phyloP scores from a whole-genome alignment of 1,140 invertebrate species.

The Brachionus calyciflorus region DNA sequence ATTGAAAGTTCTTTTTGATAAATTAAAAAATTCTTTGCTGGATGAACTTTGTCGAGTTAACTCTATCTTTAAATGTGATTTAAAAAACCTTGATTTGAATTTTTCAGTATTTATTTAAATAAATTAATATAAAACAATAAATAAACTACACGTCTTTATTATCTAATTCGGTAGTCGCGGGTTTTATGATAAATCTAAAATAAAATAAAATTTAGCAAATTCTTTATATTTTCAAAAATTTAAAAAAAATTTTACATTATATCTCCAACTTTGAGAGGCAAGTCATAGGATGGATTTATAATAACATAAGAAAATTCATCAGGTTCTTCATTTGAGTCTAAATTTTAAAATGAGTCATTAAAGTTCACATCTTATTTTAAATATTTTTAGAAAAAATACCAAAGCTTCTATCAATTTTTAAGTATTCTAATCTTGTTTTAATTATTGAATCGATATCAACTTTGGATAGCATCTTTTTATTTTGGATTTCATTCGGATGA shows the following conservation, averaged over 20 bases:
- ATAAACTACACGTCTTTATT: background rate
- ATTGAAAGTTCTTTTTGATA: too few relatives aligned
- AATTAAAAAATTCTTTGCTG: too few relatives aligned
- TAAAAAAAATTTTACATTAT: conserved; percentile 73
- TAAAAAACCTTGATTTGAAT: too few relatives aligned
- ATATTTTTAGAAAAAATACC: background rate
- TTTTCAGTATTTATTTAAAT: too few relatives aligned
- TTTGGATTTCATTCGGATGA: background rate
- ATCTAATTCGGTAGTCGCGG: background rate
- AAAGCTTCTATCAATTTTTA: conserved; percentile 7
- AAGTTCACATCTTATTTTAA: background rate
- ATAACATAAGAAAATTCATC: conserved; percentile 83
- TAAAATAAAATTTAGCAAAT: background rate
- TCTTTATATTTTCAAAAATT: background rate
- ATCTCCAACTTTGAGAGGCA: conserved; percentile 90
- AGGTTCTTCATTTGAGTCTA: conserved; percentile 36
- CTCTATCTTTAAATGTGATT: too few relatives aligned
- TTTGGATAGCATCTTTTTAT: background rate
- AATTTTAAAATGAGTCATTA: background rate
- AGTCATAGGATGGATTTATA: conserved; percentile 94
- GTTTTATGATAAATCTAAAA: conserved; percentile 20
- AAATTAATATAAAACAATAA: background rate
- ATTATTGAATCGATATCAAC: conserved; percentile 35
- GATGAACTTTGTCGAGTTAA: too few relatives aligned
- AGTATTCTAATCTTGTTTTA: conserved; percentile 12